Base-by-base conservation (phyloP, 2,113 vertebrate species). In the Xiphophorus hellerii region DNA sequence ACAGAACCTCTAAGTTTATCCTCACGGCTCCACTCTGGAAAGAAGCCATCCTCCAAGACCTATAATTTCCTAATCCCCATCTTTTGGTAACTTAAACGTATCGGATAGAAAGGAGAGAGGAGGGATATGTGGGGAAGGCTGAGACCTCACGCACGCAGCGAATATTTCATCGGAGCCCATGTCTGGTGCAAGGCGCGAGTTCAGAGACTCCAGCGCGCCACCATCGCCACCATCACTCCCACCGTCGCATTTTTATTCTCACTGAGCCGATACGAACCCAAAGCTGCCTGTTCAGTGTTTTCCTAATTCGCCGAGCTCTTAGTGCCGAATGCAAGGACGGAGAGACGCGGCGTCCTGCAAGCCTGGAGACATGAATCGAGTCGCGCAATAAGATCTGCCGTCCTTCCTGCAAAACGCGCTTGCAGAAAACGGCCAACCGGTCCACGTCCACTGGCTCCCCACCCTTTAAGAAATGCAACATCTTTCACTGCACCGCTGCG, bases 121-220 rank as follows among this genome's bases (percentile, higher is more conserved):
- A 29, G 20, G 20, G 67, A 0, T 33, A n/a, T 29, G 81, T 67
- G 78, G 80, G 73, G 74, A 75, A 84, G 78, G 77, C 69, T 73
- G 76, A 72, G 83, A 81, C 77, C 84, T 84, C 88, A 89, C 86
- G 90, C 93, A 90, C 89, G 60, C 22, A 54, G 92, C 87, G 92
- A 94, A 90, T 93, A 93, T 93, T 93, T 94, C 84, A 93, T 88
- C 82, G 84, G 72, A 83, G 92, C 92, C 93, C 84, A 84, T 78
- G 82, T 91, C 80, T 77, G 87, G 89, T 78, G 80, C 80, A 84
- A 85, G 77, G 66, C 81, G 80, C 74, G 87, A 82, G 91, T 92
- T 86, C 86, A 92, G 89, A 80, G 83, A 78, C 86, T 86, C 84
- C 71, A 35, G 90, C 85, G 92, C 90, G 92, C 90, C 79, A 82